Percentiles rank a stretch among this genome's conserved stretches.
These are phyloP conservation scores for Anthopleura sola DNA, from an alignment of 64 coral and sea anemone genomes.

Conservation along the genomic window DNA sequence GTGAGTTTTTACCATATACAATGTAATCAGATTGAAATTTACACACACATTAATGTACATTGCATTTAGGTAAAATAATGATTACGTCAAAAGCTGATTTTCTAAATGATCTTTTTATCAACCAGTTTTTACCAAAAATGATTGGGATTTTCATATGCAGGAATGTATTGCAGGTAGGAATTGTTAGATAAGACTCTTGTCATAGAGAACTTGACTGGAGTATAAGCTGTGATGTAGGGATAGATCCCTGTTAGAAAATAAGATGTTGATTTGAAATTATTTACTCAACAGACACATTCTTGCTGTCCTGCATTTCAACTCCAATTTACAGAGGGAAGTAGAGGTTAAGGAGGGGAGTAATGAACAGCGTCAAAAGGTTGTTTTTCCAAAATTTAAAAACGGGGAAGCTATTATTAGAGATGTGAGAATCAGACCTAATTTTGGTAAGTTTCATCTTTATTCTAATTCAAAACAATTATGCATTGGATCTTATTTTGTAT, in stretches of 20 bases:
- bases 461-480: not conserved
- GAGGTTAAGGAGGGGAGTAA: not conserved
- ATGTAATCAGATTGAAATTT: too few relatives aligned
- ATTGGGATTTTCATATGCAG: slow-evolving; percentile 32
- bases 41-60: too few relatives aligned
- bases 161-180: slow-evolving; percentile 39
- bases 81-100: too few relatives aligned
- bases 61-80: too few relatives aligned
- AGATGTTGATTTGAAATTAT: not conserved
- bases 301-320: slow-evolving; percentile 59
- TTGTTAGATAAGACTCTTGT: not conserved
- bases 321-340: slow-evolving; percentile 46
- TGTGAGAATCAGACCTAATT: slow-evolving; percentile 33
- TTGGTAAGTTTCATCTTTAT: slow-evolving; percentile 29
- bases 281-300: slow-evolving; percentile 25
- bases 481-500: not conserved
- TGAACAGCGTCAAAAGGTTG: slow-evolving; percentile 25
- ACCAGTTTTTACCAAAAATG: slow-evolving; percentile 54
- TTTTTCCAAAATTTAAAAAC: slow-evolving; percentile 23
- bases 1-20: too few relatives aligned
- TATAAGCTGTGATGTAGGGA: too few relatives aligned
- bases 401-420: slow-evolving; percentile 42
- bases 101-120: too few relatives aligned
- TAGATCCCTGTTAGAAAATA: too few relatives aligned
- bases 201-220: too few relatives aligned